Conservation (phyloP, 2,797 vertebrate genomes). For the Mallotus villosus region DNA sequence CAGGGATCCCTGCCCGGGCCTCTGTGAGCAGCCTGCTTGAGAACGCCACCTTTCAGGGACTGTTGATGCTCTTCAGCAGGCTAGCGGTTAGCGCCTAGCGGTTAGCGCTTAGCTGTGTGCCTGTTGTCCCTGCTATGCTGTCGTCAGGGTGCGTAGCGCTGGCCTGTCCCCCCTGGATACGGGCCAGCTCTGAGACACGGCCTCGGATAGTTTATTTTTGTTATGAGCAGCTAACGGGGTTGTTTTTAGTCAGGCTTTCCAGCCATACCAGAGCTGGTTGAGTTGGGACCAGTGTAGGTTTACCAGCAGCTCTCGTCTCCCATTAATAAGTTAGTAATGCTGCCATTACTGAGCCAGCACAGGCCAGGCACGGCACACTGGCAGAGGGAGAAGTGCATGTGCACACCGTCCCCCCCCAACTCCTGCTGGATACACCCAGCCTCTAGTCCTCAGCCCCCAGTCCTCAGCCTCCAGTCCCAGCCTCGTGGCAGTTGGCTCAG, state of each 20-base stretch:
- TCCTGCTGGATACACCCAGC: constrained; percentile 19
- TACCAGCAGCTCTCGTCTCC: neutral
- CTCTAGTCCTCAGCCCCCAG: neutral
- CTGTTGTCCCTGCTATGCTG: constrained; percentile 7
- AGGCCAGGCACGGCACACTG: neutral
- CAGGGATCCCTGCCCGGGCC: constrained; percentile 39
- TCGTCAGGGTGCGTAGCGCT: constrained; percentile 44
- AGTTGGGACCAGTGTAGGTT: neutral
- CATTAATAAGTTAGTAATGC: neutral
- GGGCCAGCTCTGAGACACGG: constrained; percentile 41
- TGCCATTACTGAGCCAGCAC: neutral
- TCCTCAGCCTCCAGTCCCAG: neutral
- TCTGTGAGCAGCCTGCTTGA: constrained; percentile 34
- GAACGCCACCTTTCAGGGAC: constrained; percentile 19
- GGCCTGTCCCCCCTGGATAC: constrained; percentile 47
- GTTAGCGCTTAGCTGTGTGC: neutral
- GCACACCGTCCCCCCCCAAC: constrained; percentile 15
- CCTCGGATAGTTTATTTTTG: constrained; percentile 11
- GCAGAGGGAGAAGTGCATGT: neutral
- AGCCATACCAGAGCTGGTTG: neutral
- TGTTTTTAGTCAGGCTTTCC: constrained; percentile 47
- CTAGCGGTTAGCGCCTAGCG: neutral
- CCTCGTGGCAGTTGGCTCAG: constrained; percentile 23
- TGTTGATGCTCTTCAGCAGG: neutral
- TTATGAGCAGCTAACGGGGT: constrained; percentile 16